phyloP scores from a whole-genome alignment of 2,797 vertebrate species.

The Centropyge bicolor region DNA sequence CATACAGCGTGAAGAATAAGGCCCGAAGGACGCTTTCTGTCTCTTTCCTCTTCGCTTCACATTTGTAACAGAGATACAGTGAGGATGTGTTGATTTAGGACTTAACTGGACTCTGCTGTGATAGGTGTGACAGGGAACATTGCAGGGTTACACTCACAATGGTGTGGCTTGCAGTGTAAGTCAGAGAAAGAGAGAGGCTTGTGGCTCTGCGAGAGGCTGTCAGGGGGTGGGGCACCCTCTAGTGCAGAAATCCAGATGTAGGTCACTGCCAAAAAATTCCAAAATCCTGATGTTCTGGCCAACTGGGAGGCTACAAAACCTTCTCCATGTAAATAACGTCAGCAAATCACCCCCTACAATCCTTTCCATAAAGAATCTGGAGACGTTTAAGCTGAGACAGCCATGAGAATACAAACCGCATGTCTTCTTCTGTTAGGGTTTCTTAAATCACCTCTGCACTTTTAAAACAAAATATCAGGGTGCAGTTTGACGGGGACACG shows the following conservation, averaged over 20 bases:
- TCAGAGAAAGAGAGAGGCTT: conserved; percentile 49
- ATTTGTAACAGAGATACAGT: conserved; percentile 51
- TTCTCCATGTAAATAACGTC: conserved; percentile 85
- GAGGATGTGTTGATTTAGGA: conserved; percentile 70
- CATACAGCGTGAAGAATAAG: conserved; percentile 61
- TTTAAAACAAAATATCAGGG: conserved; percentile 79
- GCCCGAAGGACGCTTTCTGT: conserved; percentile 48
- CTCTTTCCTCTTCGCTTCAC: conserved; percentile 39
- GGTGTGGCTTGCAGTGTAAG: conserved; percentile 33
- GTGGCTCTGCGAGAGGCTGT: conserved; percentile 67
- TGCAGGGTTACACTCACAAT: conserved; percentile 54
- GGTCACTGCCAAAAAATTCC: conserved; percentile 87
- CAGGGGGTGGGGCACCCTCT: conserved; percentile 73
- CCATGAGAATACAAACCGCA: conserved; percentile 86
- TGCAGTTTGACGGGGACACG: conserved; percentile 74
- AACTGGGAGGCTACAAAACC: conserved; percentile 82
- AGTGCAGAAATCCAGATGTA: conserved; percentile 88
- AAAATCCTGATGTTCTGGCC: conserved; percentile 84
- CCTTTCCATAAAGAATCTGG: conserved; percentile 83
- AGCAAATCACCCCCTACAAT: conserved; percentile 81
- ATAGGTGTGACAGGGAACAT: conserved; percentile 69
- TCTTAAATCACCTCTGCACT: conserved; percentile 80
- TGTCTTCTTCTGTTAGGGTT: conserved; percentile 83
- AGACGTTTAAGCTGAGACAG: conserved; percentile 84
- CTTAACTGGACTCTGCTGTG: conserved; percentile 42